Evolutionary conservation across 2,113 vertebrate species (phyloP).

Genomic region (Catharus bicknelli): DNA sequence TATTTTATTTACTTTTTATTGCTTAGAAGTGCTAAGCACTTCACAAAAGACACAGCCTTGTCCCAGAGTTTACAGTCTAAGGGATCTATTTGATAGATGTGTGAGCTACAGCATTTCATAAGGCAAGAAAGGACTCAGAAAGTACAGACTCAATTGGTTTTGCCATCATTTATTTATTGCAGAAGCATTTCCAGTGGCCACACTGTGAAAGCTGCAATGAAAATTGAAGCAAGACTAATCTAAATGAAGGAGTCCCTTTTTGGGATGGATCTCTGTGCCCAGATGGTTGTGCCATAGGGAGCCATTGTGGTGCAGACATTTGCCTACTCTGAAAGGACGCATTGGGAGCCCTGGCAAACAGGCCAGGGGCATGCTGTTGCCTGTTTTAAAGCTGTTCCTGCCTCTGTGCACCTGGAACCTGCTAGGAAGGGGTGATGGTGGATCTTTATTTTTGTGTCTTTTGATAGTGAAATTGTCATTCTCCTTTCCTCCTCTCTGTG

Average conservation of each 20-base stretch:
- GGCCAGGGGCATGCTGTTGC: background rate
- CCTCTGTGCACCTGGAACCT: background rate
- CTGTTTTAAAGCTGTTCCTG: background rate
- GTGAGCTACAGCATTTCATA: slow-evolving; percentile 36
- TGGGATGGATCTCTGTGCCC: background rate
- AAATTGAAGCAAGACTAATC: background rate
- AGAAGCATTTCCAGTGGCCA: background rate
- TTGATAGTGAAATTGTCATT: background rate
- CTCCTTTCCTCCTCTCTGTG: background rate
- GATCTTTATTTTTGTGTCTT: background rate
- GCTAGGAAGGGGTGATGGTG: background rate
- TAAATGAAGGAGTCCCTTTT: background rate
- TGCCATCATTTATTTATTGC: background rate
- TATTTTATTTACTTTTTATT: slow-evolving; percentile 25
- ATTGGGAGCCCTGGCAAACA: background rate
- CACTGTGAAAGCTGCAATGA: background rate
- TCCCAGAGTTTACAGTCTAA: slow-evolving; percentile 3
- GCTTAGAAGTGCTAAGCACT: background rate
- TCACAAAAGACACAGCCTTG: background rate
- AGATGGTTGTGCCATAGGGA: background rate
- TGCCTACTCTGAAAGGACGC: background rate
- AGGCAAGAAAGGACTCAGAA: slow-evolving; percentile 4
- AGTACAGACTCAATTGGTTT: slow-evolving; percentile 8
- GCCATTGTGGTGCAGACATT: background rate
- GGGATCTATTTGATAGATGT: slow-evolving; percentile 5